Conservation (phyloP, 1,140 invertebrate species). For the Pogonomyrmex californicus region DNA sequence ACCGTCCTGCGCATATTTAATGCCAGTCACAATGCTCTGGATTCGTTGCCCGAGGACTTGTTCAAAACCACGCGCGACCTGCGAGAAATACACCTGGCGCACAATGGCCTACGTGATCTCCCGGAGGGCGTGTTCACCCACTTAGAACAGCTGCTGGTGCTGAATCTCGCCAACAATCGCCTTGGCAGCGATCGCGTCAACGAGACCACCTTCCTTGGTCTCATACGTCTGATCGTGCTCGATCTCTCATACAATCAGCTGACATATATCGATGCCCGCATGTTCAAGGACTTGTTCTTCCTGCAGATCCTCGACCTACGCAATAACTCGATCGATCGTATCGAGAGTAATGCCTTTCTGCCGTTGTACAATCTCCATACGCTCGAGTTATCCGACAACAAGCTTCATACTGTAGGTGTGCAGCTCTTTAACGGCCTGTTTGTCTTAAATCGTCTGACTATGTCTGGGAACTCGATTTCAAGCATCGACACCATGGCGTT, state of each 20-base stretch:
- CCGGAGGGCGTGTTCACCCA: constrained; percentile 94
- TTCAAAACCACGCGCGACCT: constrained; percentile 93
- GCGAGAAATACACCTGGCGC: constrained; percentile 93
- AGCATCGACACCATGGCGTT: constrained; percentile 94
- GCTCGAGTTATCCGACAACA: constrained; percentile 94
- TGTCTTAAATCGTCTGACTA: constrained; percentile 93
- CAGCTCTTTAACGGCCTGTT: constrained; percentile 95
- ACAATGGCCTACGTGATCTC: constrained; percentile 93
- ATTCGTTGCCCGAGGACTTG: constrained; percentile 91
- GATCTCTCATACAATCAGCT: constrained; percentile 95
- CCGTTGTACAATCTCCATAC: constrained; percentile 95
- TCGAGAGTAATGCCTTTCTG: constrained; percentile 95
- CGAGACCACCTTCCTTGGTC: constrained; percentile 93
- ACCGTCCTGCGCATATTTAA: constrained; percentile 93
- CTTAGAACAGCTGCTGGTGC: constrained; percentile 93
- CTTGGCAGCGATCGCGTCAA: constrained; percentile 94
- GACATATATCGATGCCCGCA: constrained; percentile 93
- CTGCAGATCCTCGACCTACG: constrained; percentile 95
- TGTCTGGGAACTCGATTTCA: constrained; percentile 95
- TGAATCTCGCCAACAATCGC: constrained; percentile 96
- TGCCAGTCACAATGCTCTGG: constrained; percentile 93
- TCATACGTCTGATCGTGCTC: constrained; percentile 94
- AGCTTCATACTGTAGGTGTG: constrained; percentile 92
- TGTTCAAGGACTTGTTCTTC: constrained; percentile 95
- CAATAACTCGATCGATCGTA: constrained; percentile 95